phyloP scores from a whole-genome alignment of 1,140 invertebrate genomes.

The Halyomorpha halys region DNA sequence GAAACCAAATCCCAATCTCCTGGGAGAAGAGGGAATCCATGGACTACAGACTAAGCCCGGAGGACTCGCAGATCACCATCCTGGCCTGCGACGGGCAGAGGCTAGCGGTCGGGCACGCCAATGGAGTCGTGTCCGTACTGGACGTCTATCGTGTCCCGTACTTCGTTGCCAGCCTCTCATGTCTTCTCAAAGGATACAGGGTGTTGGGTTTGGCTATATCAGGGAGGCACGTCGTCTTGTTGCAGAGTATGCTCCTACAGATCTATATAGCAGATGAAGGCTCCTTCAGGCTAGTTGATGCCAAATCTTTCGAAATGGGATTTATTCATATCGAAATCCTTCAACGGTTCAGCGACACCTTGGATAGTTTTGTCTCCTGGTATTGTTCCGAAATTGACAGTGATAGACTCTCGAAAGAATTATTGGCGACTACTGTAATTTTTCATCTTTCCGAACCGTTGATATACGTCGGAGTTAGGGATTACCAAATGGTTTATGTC shows the following conservation, averaged over 20 bases:
- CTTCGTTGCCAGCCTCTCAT: background rate
- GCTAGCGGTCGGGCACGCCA: conserved; percentile 9
- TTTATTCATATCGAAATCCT: conserved; percentile 5
- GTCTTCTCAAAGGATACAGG: background rate
- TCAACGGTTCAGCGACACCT: background rate
- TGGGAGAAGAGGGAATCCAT: conserved; percentile 16
- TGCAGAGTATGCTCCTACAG: conserved; percentile 23
- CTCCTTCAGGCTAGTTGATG: conserved; percentile 13
- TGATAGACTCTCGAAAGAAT: background rate
- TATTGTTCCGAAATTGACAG: background rate
- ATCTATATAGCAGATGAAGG: conserved; percentile 3
- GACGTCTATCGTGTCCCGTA: conserved; percentile 18
- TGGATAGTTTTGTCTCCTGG: background rate
- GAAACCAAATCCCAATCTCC: conserved; percentile 9
- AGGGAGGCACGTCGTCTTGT: conserved; percentile 9
- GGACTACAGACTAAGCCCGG: conserved; percentile 4
- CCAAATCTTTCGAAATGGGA: conserved; percentile 23
- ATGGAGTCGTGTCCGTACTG: conserved; percentile 14
- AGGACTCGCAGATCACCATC: background rate
- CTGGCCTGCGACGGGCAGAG: conserved; percentile 6
- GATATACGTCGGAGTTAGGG: conserved; percentile 10
- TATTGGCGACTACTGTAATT: background rate
- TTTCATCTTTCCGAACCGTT: conserved; percentile 29
- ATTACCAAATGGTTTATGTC: conserved; percentile 29
- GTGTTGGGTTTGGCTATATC: background rate